Base-by-base conservation (phyloP, 2,888 invertebrate species). In the Athalia rosae region DNA sequence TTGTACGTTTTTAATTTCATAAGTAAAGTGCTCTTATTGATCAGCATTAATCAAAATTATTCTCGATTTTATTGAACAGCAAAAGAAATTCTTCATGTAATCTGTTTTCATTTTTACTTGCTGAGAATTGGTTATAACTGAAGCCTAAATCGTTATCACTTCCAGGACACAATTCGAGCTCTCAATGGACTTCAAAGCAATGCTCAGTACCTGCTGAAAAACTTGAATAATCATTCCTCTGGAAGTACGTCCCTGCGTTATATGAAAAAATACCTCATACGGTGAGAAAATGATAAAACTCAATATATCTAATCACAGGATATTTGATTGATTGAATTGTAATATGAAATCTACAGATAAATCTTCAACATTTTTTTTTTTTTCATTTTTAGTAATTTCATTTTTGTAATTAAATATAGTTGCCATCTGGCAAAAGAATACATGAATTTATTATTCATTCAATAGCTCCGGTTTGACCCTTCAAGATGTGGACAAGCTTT, bases 171-270 rank as follows among this genome's bases (percentile, higher is more conserved):
- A 48, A 92, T 97, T 1, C 90, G 91, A 76, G 91, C 93, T 67
- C 90, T 97, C 43, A 95, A 95, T 85, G 89, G 90, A 0, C 90
- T 97, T 7, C 96, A 96, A 88, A 94, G 94, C 56, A 96, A 96
- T 88, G 93, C 93, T 45, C 91, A 92, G 0, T 91, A 92, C 80
- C 90, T 94, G 82, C 92, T 92, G 79, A 92, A 92, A 81, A 83
- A 89, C 1, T 82, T 86, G 28, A 80, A 80, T 13, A 78, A 80
- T 77, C 79, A 82, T 78, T 67, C 79, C 89, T 80, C 89, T 86
- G 81, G 90, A 81, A 92, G 91, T 89, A 88, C 90, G 91, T 88
- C 81, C 89, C 81, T 93, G 63, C 84, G 90, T 62, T 91, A 92
- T 59, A 93, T 92, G 83, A 86, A 91, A 78, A 93, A 92, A 79